Base-by-base conservation (phyloP, 2,113 vertebrate species). In the Daubentonia madagascariensis region DNA sequence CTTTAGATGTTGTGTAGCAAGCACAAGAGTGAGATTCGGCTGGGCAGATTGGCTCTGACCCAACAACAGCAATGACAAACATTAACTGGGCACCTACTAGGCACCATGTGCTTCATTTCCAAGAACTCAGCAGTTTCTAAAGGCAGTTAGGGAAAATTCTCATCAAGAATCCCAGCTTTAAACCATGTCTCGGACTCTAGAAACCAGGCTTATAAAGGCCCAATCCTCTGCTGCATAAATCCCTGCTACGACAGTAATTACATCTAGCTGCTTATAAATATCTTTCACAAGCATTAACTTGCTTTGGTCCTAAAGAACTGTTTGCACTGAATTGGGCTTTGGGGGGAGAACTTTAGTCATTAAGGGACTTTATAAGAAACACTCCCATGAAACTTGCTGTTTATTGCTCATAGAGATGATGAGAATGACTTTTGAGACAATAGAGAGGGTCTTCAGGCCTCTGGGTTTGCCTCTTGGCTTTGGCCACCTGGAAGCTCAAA, bases 401-500 rank as follows among this genome's bases (percentile, higher is more conserved):
- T 52, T 61, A 20, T 22, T 79, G 68, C n/a, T 93, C 83, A 57
- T 6, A 17, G 5, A 59, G 87, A 37, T 6, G 22, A 23, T 9
- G 3, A 92, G 23, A 72, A 18, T 54, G n/a, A 50, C 75, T 68
- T 88, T 78, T 16, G 68, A 76, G 63, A 63, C 48, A 76, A 57
- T 25, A 54, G 32, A 79, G 30, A 61, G 5, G 10, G 10, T n/a
- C 59, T 5, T 63, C 59, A 37, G 61, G 59, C 18, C 14, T 43
- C 28, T 30, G 50, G 11, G 3, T 61, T 88, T 67, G 28, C 28
- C 43, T 93, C 85, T 89, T 92, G 65, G 75, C 54, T 88, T 93
- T 79, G 83, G 78, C 81, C 78, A 67, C 93, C 54, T 35, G 95
- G 75, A 91, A 88, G 81, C 76, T 59, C 85, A 25, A 22, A 91